Conservation (phyloP, 1,140 invertebrate species). For the Bactericera cockerelli region DNA sequence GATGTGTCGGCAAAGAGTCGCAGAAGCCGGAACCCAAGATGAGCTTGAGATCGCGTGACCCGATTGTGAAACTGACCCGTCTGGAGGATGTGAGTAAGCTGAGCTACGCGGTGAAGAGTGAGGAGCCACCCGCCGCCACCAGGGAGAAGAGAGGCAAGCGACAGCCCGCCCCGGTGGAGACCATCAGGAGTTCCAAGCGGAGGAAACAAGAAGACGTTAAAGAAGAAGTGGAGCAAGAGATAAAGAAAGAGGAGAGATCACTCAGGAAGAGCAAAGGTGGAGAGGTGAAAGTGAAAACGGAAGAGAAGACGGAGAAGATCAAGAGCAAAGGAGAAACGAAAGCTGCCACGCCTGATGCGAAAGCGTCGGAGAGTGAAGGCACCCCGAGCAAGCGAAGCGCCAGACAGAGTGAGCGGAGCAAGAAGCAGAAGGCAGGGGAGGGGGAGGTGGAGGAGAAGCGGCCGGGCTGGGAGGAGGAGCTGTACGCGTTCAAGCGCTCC, state of each 20-base stretch:
- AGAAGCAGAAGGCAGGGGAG: conserved; percentile 18
- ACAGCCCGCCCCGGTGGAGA: conserved; percentile 3
- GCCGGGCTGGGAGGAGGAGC: conserved; percentile 62
- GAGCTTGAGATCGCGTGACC: not conserved
- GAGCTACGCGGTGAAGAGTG: not conserved
- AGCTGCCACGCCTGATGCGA: conserved; percentile 11
- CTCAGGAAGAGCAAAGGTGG: conserved; percentile 9
- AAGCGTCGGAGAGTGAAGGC: conserved; percentile 12
- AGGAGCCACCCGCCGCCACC: not conserved
- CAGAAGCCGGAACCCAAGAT: conserved; percentile 1
- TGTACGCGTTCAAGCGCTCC: conserved; percentile 63
- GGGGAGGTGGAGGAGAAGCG: conserved; percentile 36
- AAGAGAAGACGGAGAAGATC: conserved; percentile 1
- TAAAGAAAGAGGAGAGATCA: conserved; percentile 2
- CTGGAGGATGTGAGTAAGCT: not conserved
- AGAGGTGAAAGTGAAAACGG: conserved; percentile 11
- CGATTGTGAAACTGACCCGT: not conserved
- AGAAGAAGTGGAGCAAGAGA: not conserved
- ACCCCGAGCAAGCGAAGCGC: not conserved
- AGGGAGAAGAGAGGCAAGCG: conserved; percentile 14
- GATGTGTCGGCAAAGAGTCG: not conserved
- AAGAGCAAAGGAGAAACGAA: conserved; percentile 14
- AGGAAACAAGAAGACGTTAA: not conserved
- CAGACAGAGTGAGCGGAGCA: conserved; percentile 12
- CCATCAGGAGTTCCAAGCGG: conserved; percentile 5